These are phyloP conservation scores for Lerista edwardsae DNA, from an alignment of 2,797 vertebrate species.

Conservation along the genomic window DNA sequence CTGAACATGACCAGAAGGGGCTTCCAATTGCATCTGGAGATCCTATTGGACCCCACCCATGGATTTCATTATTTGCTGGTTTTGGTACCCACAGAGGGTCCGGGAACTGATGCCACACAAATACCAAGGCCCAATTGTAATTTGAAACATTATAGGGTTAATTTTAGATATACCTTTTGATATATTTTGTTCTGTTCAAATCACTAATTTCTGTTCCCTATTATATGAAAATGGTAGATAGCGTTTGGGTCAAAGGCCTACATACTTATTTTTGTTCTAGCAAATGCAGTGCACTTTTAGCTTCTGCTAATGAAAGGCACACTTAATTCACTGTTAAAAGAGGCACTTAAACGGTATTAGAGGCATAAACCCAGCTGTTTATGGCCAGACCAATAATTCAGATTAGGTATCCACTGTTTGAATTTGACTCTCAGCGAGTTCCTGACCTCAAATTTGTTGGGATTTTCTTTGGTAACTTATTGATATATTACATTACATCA, in stretches of 20 bases:
- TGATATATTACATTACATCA: constrained; percentile 75
- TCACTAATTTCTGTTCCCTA: constrained; percentile 38
- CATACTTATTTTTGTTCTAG: constrained; percentile 72
- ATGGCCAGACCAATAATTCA: constrained; percentile 71
- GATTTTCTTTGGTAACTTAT: constrained; percentile 60
- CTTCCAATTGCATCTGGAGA: no score
- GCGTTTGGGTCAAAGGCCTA: constrained; percentile 47
- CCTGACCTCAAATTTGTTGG: constrained; percentile 71
- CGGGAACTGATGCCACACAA: no score
- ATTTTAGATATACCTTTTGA: constrained; percentile 54
- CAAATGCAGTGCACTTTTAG: constrained; percentile 68
- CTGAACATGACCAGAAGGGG: no score
- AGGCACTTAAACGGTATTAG: constrained; percentile 74
- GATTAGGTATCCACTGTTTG: constrained; percentile 74
- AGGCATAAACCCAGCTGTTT: constrained; percentile 73
- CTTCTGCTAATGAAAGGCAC: constrained; percentile 69
- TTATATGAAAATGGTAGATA: neutral
- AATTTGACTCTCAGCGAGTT: constrained; percentile 61
- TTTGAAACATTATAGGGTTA: no score
- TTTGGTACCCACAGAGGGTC: no score
- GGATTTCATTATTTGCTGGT: no score
- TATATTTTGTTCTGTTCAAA: constrained; percentile 53
- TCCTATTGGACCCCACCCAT: no score
- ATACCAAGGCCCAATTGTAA: no score
- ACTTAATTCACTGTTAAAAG: constrained; percentile 68